Percentiles rank a stretch among this genome's conserved stretches.
phyloP scores from a whole-genome alignment of 2,113 vertebrate genomes.

The Callochromis pleurospilus region DNA sequence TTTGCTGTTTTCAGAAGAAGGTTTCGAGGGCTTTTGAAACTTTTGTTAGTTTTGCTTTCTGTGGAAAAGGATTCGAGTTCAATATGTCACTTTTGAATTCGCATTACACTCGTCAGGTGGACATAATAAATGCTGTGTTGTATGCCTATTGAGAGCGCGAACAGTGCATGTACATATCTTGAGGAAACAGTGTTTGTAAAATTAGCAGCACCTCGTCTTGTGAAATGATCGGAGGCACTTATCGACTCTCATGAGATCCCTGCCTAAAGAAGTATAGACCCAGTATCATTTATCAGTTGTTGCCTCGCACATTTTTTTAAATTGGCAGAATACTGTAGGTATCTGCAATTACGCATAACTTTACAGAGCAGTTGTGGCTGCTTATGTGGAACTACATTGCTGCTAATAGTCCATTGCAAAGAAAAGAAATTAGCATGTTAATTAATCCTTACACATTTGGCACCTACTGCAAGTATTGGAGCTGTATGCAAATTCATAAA shows the following conservation, averaged over 20 bases:
- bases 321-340: background rate
- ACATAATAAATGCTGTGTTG: background rate
- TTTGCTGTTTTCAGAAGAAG: background rate
- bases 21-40: background rate
- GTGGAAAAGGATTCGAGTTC: background rate
- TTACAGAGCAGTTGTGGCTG: background rate
- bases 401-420: background rate
- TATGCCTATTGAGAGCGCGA: background rate
- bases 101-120: background rate
- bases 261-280: background rate
- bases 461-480: background rate
- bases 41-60: background rate
- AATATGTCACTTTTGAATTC: background rate
- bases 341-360: background rate
- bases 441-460: slow-evolving; percentile 13
- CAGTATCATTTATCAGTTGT: background rate
- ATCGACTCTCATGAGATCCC: background rate
- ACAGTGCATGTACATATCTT: background rate
- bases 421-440: slow-evolving; percentile 5
- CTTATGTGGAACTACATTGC: background rate
- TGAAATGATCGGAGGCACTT: background rate
- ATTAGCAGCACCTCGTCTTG: background rate
- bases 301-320: background rate
- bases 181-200: background rate
- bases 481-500: background rate